A percentile compares a stretch with the other conserved stretches of the same genome.
Evolutionary conservation across 1,140 invertebrate species (phyloP).

Genomic region (Trypoxylus dichotomus): DNA sequence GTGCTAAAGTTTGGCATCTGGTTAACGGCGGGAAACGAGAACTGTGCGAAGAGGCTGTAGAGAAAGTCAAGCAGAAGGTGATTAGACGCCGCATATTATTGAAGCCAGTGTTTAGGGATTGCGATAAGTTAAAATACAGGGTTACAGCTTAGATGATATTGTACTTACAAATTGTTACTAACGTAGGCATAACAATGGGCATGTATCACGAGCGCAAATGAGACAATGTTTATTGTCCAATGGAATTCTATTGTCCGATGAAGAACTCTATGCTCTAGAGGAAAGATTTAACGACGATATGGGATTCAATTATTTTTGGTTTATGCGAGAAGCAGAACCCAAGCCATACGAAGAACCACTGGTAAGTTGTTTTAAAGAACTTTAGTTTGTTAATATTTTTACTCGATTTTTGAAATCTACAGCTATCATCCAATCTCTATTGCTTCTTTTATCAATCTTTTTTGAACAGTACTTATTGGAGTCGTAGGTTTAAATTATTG

Average conservation of each 20-base stretch:
- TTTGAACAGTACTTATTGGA: no score
- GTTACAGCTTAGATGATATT: neutral
- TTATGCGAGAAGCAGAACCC: conserved; percentile 63
- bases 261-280: conserved; percentile 68
- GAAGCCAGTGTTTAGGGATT: conserved; percentile 66
- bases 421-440: no score
- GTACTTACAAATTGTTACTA: neutral
- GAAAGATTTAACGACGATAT: conserved; percentile 67
- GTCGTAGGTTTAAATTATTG: no score
- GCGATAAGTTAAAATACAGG: conserved; percentile 63
- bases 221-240: conserved; percentile 65
- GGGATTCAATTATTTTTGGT: conserved; percentile 69
- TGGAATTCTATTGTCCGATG: conserved; percentile 62
- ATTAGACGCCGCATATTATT: conserved; percentile 59
- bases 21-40: conserved; percentile 51
- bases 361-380: conserved; percentile 41
- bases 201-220: conserved; percentile 67
- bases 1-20: conserved; percentile 56
- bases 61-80: conserved; percentile 57
- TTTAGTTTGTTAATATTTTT: neutral
- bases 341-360: conserved; percentile 48
- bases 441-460: no score
- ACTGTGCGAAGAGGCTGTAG: conserved; percentile 59
- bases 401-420: no score
- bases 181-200: conserved; percentile 65